These are phyloP conservation scores for Ichneumoninae sp. DNA, from an alignment of 2,888 invertebrate species.

Conservation along the genomic window DNA sequence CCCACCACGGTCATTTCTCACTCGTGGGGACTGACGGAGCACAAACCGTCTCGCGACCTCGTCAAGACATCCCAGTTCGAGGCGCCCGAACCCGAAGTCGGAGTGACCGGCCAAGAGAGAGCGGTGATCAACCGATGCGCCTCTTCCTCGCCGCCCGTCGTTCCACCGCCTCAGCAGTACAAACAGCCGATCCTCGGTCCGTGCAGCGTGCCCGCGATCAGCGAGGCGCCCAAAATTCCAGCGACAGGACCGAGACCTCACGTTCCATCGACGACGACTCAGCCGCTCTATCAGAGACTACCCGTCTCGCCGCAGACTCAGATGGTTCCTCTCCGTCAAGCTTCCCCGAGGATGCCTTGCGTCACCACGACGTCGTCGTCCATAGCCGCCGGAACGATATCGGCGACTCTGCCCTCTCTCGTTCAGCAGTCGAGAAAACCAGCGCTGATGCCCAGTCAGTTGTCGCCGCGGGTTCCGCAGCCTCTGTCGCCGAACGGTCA, in stretches of 20 bases:
- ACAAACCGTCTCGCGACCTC: slow-evolving; percentile 81
- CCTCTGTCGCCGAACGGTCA: slow-evolving; percentile 82
- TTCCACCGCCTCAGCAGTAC: slow-evolving; percentile 70
- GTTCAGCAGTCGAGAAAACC: slow-evolving; percentile 78
- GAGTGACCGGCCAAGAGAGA: slow-evolving; percentile 72
- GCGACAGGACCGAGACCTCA: slow-evolving; percentile 74
- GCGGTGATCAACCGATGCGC: slow-evolving; percentile 51
- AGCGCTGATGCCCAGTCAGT: slow-evolving; percentile 75
- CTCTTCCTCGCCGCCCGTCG: slow-evolving; percentile 68
- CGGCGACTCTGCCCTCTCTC: slow-evolving; percentile 72
- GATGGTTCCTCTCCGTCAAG: slow-evolving; percentile 77
- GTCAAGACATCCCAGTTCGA: slow-evolving; percentile 73
- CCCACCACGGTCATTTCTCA: slow-evolving; percentile 86
- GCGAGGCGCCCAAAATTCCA: slow-evolving; percentile 74
- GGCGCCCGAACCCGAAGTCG: slow-evolving; percentile 71
- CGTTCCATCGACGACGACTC: slow-evolving; percentile 65
- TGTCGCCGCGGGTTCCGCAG: slow-evolving; percentile 76
- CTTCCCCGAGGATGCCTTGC: slow-evolving; percentile 78
- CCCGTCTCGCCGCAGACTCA: slow-evolving; percentile 80
- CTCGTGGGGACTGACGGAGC: slow-evolving; percentile 86
- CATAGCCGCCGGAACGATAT: slow-evolving; percentile 62
- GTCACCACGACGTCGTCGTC: slow-evolving; percentile 72
- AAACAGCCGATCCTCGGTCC: slow-evolving; percentile 74
- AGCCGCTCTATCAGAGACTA: slow-evolving; percentile 79
- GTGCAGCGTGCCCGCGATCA: slow-evolving; percentile 75